Conservation (phyloP, 2,888 invertebrate genomes). For the Griposia aprilina region DNA sequence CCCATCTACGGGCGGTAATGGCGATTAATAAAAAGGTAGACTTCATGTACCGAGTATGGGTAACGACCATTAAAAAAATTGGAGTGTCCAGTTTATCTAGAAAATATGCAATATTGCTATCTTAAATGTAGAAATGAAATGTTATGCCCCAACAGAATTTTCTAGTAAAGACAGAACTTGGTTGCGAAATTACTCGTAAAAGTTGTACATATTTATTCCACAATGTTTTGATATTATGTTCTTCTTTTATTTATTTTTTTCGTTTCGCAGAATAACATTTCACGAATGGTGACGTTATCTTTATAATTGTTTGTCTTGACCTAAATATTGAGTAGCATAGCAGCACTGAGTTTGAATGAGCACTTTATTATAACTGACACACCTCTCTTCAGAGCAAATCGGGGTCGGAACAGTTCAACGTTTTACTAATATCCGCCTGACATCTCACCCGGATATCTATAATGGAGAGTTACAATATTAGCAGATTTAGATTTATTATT, state of each 20-base stretch:
- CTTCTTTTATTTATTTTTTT: neutral
- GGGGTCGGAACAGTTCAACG: constrained; percentile 14
- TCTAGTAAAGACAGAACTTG: neutral
- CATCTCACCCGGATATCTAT: neutral
- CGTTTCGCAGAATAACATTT: constrained; percentile 10
- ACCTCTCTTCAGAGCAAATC: constrained; percentile 5
- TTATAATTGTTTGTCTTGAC: constrained; percentile 20
- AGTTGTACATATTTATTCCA: neutral
- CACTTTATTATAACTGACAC: constrained; percentile 35
- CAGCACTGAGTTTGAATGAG: neutral
- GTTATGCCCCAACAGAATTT: neutral
- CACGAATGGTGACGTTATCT: neutral
- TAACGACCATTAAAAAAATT: neutral
- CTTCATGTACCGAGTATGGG: neutral
- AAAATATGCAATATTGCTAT: constrained; percentile 10
- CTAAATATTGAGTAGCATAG: constrained; percentile 15
- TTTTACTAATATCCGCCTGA: constrained; percentile 21
- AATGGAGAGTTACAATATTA: neutral
- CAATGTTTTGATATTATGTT: neutral
- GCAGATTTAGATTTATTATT: neutral
- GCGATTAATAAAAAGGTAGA: neutral
- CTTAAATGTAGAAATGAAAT: neutral
- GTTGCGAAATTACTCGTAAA: constrained; percentile 23
- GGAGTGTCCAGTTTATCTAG: neutral
- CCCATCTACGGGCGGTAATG: neutral